phyloP scores from a whole-genome alignment of 2,888 invertebrate species.

The Tetranychus piercei region DNA sequence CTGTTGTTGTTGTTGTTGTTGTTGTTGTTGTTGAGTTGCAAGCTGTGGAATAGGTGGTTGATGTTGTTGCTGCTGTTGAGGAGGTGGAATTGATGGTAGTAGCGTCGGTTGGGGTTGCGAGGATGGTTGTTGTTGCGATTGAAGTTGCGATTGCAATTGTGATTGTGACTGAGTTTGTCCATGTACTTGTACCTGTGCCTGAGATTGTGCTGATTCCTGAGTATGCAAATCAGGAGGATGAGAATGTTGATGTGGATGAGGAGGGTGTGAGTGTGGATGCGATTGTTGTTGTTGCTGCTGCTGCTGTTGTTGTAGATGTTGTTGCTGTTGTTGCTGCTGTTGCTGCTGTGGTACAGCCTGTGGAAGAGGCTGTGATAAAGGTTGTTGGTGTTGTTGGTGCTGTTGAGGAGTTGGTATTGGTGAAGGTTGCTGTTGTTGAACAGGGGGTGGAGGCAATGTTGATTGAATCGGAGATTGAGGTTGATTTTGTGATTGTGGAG shows the following conservation, averaged over 20 bases:
- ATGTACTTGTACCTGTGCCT: not conserved
- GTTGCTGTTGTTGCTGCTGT: not conserved
- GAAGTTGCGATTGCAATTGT: not conserved
- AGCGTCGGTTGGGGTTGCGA: not conserved
- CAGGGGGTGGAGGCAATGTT: not conserved
- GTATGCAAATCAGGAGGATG: not conserved
- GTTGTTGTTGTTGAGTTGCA: conserved; percentile 17
- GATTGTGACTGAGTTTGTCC: not conserved
- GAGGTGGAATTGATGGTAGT: not conserved
- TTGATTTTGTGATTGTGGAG: conserved; percentile 32
- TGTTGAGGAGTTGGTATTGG: not conserved
- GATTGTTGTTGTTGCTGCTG: not conserved
- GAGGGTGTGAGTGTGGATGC: not conserved
- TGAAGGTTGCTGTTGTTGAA: not conserved
- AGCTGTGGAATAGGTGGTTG: conserved; percentile 25
- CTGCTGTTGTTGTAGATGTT: not conserved
- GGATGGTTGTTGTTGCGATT: not conserved
- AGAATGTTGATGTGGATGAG: not conserved
- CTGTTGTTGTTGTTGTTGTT: not conserved
- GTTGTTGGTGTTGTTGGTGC: not conserved
- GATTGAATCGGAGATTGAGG: not conserved
- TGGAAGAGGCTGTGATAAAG: not conserved
- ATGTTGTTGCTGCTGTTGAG: not conserved
- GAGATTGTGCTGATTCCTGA: too few species aligned
- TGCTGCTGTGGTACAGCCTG: not conserved